Conservation (phyloP, 2,888 invertebrate genomes). For the Himalopsyche anomala region DNA sequence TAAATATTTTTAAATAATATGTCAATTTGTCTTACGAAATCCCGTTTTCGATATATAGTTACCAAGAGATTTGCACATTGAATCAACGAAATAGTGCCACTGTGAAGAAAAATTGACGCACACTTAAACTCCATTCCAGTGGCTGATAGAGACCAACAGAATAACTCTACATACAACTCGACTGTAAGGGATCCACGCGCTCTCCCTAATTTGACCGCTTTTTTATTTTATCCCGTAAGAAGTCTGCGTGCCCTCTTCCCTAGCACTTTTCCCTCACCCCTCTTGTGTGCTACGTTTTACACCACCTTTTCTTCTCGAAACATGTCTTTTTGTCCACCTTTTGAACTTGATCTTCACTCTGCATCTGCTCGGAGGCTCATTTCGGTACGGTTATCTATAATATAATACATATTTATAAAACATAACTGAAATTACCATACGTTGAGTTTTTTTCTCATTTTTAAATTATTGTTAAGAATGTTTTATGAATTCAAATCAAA, state of each 20-base stretch:
- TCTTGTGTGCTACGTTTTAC: background rate
- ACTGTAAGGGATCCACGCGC: conserved; percentile 47
- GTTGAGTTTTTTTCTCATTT: too few relatives aligned
- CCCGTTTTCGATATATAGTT: too few relatives aligned
- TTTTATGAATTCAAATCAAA: too few relatives aligned
- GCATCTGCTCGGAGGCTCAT: background rate
- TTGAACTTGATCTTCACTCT: conserved; percentile 13
- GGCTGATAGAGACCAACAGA: conserved; percentile 40
- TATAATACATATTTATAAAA: too few relatives aligned
- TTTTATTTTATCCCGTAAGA: conserved; percentile 53
- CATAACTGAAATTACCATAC: too few relatives aligned
- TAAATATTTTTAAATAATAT: too few relatives aligned
- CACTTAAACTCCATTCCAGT: background rate
- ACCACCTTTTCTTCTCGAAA: background rate
- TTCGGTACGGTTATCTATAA: background rate
- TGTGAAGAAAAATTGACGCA: background rate
- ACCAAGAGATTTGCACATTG: too few relatives aligned
- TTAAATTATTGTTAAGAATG: too few relatives aligned
- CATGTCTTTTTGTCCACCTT: conserved; percentile 10
- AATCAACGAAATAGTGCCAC: too few relatives aligned
- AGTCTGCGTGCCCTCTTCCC: conserved; percentile 12
- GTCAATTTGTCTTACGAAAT: too few relatives aligned
- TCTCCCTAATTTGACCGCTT: conserved; percentile 53
- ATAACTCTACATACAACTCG: conserved; percentile 37
- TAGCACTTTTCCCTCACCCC: background rate